Evolutionary conservation across 1,140 invertebrate species (phyloP), one percentile per base, ranked within the genome.

Genomic region (Leucophenga varia): DNA sequence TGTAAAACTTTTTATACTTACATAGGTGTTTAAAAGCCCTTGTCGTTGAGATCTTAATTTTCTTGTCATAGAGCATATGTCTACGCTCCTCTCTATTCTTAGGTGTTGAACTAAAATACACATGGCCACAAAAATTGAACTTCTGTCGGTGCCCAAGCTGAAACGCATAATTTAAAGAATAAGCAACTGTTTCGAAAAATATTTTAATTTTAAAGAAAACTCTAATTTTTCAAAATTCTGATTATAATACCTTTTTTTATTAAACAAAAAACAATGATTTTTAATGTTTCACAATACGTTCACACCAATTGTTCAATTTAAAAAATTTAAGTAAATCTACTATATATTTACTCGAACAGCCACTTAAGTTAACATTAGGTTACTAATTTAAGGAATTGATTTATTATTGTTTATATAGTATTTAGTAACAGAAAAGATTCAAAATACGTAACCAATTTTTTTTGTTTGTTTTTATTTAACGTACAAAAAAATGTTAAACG

Each of bases 121-220:
- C 50, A 94, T 81, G 17, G 88, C 88, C 45, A 93, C 89, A 75
- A 93, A 93, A 79, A 94, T 87, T 14, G 90, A 89, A 76, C 90
- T 91, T 56, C 91, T 81, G 73, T 93, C 89, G 9, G 90, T 89
- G 35, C 91, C 92, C 56, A 81, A 79, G 64, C 85, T 87, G 61
- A n/a, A 54, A 36, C 39, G 18, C 14, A 12, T 17, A 43, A 22
- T 9, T 19, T 2, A 36, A 20, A 16, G 34, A 17, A 14, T 8
- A 12, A 7, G 7, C 28, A 30, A 25, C 7, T 43, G 8, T 31
- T 36, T 17, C 14, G 8, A 32, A 1, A 17, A 52, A 31, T 28
- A 35, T 22, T 18, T 43, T 3, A 22, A 3, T 38, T 37, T 39
- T 35, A 36, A 25, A 36, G 13, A 18, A 22, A 45, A 36, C 19